Percentiles rank a stretch among this genome's conserved stretches.
Conservation (phyloP, 92 coral and sea anemone species). For the Porites rus region DNA sequence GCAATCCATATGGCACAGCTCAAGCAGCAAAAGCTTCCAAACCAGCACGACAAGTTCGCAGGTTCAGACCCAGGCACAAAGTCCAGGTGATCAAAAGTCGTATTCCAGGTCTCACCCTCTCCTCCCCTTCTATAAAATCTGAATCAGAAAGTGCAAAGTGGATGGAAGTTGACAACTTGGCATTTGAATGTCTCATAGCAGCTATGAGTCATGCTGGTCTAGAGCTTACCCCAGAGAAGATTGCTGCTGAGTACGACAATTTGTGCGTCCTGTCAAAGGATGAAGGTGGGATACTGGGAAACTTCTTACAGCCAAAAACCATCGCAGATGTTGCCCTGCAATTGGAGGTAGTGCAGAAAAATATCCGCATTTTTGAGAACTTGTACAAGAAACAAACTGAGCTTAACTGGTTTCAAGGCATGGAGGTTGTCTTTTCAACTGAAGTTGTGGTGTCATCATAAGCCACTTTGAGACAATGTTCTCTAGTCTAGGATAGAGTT, state of each 20-base stretch:
- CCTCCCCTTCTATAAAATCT: background rate
- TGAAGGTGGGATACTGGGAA: conserved; percentile 38
- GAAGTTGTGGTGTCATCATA: conserved; percentile 46
- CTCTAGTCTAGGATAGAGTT: no score
- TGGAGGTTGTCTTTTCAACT: conserved; percentile 49
- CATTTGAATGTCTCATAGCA: conserved; percentile 57
- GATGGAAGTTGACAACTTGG: conserved; percentile 62
- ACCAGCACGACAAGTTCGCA: conserved; percentile 45
- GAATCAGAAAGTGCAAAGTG: conserved; percentile 39
- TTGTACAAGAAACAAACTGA: conserved; percentile 72
- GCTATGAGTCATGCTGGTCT: conserved; percentile 62
- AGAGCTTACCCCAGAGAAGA: conserved; percentile 59
- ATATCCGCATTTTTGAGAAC: conserved; percentile 48
- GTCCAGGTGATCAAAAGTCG: conserved; percentile 64
- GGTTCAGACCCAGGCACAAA: conserved; percentile 72
- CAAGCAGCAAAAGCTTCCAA: conserved; percentile 47
- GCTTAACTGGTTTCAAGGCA: conserved; percentile 66
- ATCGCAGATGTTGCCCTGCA: conserved; percentile 58
- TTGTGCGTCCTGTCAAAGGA: conserved; percentile 32
- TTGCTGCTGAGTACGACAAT: conserved; percentile 55
- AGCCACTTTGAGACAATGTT: background rate
- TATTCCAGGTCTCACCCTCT: conserved; percentile 25
- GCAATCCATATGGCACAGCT: conserved; percentile 78
- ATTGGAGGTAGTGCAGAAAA: conserved; percentile 46
- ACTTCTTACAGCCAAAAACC: conserved; percentile 36